A percentile compares a stretch with the other conserved stretches of the same genome.
Conservation (phyloP, 2,888 invertebrate species). For the Folsomia candida region DNA sequence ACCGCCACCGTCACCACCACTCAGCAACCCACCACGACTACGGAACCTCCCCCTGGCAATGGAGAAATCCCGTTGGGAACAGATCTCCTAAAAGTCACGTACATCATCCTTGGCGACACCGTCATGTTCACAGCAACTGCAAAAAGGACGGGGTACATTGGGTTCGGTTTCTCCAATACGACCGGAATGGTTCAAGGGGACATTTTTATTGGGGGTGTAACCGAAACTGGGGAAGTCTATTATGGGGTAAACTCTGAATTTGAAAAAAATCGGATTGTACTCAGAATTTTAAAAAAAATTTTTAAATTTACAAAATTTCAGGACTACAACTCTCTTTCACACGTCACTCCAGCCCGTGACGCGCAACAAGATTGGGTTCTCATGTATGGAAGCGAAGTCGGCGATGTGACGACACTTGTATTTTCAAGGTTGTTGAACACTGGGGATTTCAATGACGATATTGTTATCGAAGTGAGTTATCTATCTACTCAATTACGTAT, state of each 20-base stretch:
- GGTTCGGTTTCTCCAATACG: not conserved
- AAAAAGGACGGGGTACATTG: conserved; percentile 8
- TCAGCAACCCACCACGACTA: not conserved
- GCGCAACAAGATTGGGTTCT: conserved; percentile 6
- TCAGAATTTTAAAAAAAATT: not conserved
- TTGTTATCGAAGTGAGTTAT: not conserved
- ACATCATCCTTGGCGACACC: not conserved
- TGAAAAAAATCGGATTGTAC: not conserved
- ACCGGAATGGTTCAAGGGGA: conserved; percentile 3
- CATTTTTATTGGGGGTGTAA: conserved; percentile 10
- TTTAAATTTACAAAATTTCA: not conserved
- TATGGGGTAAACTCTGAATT: not conserved
- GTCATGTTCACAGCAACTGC: not conserved
- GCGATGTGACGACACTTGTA: conserved; percentile 1
- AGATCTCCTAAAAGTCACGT: not conserved
- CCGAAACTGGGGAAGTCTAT: not conserved
- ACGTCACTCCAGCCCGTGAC: not conserved
- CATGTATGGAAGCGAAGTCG: conserved; percentile 8
- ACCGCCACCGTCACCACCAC: not conserved
- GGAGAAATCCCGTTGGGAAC: not conserved
- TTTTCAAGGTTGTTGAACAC: conserved; percentile 13
- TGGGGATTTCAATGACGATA: not conserved
- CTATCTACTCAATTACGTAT: not conserved
- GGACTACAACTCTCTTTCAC: not conserved
- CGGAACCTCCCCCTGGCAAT: not conserved